phyloP scores from a whole-genome alignment of 2,113 vertebrate species.

The Channa argus region DNA sequence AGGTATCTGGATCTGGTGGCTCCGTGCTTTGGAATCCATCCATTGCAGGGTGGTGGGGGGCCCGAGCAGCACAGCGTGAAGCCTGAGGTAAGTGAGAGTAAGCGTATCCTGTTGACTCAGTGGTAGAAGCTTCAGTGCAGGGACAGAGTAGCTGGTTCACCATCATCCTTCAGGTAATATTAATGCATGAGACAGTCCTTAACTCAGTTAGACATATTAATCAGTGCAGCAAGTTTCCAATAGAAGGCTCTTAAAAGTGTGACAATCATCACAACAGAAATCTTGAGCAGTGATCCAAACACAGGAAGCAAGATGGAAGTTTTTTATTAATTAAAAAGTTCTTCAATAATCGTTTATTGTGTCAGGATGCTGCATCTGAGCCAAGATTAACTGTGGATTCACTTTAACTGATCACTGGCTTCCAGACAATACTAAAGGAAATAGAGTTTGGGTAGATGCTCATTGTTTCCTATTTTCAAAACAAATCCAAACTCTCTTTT shows the following conservation, averaged over 20 bases:
- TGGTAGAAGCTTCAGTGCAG: background rate
- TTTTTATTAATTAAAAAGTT: no score
- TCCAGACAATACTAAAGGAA: no score
- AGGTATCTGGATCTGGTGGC: conserved; percentile 73
- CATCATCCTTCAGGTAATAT: no score
- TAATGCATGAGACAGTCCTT: no score
- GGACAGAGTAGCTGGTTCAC: background rate
- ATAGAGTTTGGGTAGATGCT: no score
- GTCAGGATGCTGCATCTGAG: background rate
- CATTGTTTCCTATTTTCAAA: no score
- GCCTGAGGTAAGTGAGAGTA: conserved; percentile 47
- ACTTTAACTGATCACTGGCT: background rate
- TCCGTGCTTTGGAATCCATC: conserved; percentile 67
- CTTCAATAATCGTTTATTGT: no score
- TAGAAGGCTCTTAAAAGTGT: no score
- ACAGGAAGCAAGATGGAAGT: background rate
- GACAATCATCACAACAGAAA: no score
- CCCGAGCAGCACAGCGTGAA: conserved; percentile 30
- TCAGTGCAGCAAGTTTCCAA: no score
- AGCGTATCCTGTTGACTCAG: background rate
- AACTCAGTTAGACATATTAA: no score
- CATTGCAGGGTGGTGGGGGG: conserved; percentile 28
- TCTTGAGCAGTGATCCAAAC: background rate
- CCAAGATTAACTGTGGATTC: background rate
- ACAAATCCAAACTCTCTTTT: background rate